Evolutionary conservation across 1,140 invertebrate species (phyloP).

Genomic region (Oryctes rhinoceros): DNA sequence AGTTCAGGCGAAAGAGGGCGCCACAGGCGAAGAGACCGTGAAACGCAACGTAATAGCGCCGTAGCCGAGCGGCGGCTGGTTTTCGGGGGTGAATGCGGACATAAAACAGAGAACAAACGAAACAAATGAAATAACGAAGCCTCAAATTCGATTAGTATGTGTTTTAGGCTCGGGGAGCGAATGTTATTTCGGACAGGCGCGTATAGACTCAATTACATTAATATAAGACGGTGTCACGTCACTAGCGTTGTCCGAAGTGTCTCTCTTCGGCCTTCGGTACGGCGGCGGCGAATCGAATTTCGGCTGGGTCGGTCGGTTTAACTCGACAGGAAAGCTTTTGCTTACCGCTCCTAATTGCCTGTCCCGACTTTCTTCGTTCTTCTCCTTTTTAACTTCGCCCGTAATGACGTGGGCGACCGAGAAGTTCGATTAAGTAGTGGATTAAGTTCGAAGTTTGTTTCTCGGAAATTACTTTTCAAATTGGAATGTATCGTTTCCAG

Average conservation of each 20-base stretch:
- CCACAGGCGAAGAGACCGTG: neutral
- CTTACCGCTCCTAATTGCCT: neutral
- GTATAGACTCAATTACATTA: conserved; percentile 26
- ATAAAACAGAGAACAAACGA: conserved; percentile 29
- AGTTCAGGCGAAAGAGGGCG: conserved; percentile 25
- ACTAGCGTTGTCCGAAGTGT: neutral
- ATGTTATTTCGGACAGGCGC: conserved; percentile 33
- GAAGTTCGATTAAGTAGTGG: neutral
- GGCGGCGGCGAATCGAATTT: neutral
- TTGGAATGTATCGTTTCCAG: neutral
- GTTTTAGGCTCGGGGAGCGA: conserved; percentile 15
- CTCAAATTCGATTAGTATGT: conserved; percentile 35
- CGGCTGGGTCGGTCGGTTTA: neutral
- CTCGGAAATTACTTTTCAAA: neutral
- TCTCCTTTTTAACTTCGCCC: neutral
- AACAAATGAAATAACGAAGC: conserved; percentile 35
- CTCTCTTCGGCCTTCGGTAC: neutral
- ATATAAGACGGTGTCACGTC: conserved; percentile 31
- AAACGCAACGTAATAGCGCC: neutral
- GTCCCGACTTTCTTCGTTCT: neutral
- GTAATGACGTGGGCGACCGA: conserved; percentile 7
- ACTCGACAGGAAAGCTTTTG: conserved; percentile 13
- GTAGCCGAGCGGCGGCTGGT: neutral
- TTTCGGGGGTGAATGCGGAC: neutral
- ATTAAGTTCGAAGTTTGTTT: conserved; percentile 9